Evolutionary conservation across 2,113 vertebrate species (phyloP).

Genomic region (Leucopsar rothschildi): DNA sequence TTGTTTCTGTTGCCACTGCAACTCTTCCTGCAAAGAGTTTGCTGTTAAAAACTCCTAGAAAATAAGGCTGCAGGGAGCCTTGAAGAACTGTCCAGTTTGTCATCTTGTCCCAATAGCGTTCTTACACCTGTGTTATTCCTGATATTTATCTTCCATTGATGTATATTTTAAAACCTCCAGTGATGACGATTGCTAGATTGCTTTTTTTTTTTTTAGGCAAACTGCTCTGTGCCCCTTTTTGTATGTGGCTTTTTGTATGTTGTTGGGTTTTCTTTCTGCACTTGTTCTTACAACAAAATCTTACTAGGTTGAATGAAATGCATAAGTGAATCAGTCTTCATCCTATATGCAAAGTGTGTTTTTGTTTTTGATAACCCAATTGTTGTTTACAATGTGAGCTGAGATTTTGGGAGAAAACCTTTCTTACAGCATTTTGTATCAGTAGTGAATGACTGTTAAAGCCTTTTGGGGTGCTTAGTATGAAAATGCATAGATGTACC

Average conservation of each 20-base stretch:
- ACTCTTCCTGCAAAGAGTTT: neutral
- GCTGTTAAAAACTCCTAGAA: neutral
- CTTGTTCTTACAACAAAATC: neutral
- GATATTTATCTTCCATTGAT: neutral
- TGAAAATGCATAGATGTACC: neutral
- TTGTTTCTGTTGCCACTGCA: neutral
- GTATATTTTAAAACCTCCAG: neutral
- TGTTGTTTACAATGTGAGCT: neutral
- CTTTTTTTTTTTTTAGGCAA: neutral
- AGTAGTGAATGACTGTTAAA: neutral
- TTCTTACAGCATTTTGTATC: neutral
- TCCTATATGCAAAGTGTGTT: neutral
- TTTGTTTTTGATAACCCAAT: neutral
- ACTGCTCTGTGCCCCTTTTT: neutral
- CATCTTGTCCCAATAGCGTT: neutral
- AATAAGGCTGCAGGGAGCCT: neutral
- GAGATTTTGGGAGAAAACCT: neutral
- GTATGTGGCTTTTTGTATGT: neutral
- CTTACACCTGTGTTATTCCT: neutral
- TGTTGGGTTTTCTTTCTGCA: neutral
- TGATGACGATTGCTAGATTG: neutral
- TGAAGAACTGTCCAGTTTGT: neutral
- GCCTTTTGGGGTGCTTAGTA: neutral
- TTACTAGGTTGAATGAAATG: neutral
- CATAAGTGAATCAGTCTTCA: neutral